Conservation (phyloP, 2,797 vertebrate genomes). For the Trematomus bernacchii region DNA sequence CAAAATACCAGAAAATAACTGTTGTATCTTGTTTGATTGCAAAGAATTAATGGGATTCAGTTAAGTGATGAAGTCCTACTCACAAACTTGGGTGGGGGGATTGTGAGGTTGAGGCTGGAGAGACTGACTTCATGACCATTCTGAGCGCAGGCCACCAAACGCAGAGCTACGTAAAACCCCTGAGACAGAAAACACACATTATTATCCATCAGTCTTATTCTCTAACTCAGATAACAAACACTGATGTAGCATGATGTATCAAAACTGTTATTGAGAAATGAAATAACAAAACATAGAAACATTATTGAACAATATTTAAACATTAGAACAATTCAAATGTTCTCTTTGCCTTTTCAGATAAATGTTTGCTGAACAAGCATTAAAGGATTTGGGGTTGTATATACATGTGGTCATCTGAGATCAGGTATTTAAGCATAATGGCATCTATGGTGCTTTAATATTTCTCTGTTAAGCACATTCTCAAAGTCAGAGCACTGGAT, state of each 20-base stretch:
- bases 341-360: not conserved
- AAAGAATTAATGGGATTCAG: not conserved
- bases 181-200: slow-evolving; percentile 61
- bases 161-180: slow-evolving; percentile 94
- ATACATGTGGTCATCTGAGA: not conserved
- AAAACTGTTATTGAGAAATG: not conserved
- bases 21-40: not conserved
- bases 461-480: not conserved
- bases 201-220: not conserved
- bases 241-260: not conserved
- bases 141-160: slow-evolving; percentile 95
- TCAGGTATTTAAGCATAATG: not conserved
- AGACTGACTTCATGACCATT: slow-evolving; percentile 92
- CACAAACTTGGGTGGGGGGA: slow-evolving; percentile 96
- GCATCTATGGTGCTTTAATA: not conserved
- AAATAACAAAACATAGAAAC: not conserved
- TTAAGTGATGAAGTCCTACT: slow-evolving; percentile 77
- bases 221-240: not conserved
- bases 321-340: not conserved
- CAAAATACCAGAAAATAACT: not conserved
- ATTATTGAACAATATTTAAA: not conserved
- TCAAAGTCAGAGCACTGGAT: not conserved
- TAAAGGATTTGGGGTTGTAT: not conserved
- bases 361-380: not conserved
- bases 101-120: slow-evolving; percentile 87